Percentiles rank a stretch among this genome's conserved stretches.
Evolutionary conservation across 2,888 invertebrate species (phyloP).

Genomic region (Xanthia icteritia): DNA sequence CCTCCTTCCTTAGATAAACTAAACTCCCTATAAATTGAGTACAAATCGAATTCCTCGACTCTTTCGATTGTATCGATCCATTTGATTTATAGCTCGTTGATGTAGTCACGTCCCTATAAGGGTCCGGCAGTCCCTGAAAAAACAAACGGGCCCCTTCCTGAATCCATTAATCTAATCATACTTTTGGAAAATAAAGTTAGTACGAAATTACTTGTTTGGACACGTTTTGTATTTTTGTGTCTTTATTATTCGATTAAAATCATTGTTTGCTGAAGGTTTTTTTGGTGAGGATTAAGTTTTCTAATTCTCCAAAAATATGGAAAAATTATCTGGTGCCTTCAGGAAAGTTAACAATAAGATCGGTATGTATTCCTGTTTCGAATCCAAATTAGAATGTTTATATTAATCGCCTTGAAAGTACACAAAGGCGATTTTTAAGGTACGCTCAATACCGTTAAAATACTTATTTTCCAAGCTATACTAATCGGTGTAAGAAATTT

Average conservation of each 20-base stretch:
- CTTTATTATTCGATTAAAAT: not conserved
- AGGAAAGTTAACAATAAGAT: too few species aligned
- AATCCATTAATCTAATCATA: slow-evolving; percentile 47
- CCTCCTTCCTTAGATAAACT: slow-evolving; percentile 25
- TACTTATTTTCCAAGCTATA: too few species aligned
- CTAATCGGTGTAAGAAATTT: too few species aligned
- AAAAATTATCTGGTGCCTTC: not conserved
- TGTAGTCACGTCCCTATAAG: slow-evolving; percentile 45
- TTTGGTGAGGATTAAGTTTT: not conserved
- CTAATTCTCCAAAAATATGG: not conserved
- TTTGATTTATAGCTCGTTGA: slow-evolving; percentile 47
- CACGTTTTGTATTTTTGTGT: not conserved
- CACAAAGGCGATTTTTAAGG: too few species aligned
- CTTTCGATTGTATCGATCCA: slow-evolving; percentile 49
- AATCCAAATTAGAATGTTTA: too few species aligned
- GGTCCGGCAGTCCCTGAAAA: slow-evolving; percentile 37
- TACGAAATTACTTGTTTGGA: not conserved
- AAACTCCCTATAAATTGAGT: slow-evolving; percentile 39
- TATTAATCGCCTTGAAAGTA: too few species aligned
- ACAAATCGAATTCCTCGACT: slow-evolving; percentile 50
- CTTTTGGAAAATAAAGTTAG: slow-evolving; percentile 36
- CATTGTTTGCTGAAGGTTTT: accelerated
- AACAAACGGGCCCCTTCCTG: slow-evolving; percentile 30
- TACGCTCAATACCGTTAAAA: too few species aligned
- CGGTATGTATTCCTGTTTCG: too few species aligned